phyloP scores from a whole-genome alignment of 2,888 invertebrate species.

The Drosophila setosimentum region DNA sequence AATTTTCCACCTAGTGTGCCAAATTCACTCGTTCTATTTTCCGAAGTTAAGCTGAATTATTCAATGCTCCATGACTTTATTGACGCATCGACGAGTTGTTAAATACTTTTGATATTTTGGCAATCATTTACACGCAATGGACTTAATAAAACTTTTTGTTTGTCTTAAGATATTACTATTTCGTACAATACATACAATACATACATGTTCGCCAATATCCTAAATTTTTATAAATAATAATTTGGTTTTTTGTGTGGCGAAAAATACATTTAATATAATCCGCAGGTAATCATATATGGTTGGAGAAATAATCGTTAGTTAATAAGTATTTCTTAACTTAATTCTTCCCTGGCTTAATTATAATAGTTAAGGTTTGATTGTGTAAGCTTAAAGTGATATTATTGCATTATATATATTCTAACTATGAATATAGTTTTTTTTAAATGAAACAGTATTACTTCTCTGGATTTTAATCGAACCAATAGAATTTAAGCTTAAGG shows the following conservation, averaged over 20 bases:
- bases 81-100: neutral
- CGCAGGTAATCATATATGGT: neutral
- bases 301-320: neutral
- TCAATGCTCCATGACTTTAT: neutral
- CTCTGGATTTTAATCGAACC: neutral
- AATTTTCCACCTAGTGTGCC: neutral
- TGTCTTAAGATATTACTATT: neutral
- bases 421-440: neutral
- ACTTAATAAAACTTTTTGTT: neutral
- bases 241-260: neutral
- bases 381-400: neutral
- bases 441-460: neutral
- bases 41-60: neutral
- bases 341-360: neutral
- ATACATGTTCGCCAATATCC: neutral
- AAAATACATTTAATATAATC: neutral
- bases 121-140: neutral
- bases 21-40: neutral
- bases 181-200: neutral
- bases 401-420: neutral
- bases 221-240: neutral
- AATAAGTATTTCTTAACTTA: neutral
- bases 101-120: neutral
- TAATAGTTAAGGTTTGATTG: neutral
- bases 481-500: neutral